Conservation (phyloP, 2,797 vertebrate species). For the Myripristis jacobus region DNA sequence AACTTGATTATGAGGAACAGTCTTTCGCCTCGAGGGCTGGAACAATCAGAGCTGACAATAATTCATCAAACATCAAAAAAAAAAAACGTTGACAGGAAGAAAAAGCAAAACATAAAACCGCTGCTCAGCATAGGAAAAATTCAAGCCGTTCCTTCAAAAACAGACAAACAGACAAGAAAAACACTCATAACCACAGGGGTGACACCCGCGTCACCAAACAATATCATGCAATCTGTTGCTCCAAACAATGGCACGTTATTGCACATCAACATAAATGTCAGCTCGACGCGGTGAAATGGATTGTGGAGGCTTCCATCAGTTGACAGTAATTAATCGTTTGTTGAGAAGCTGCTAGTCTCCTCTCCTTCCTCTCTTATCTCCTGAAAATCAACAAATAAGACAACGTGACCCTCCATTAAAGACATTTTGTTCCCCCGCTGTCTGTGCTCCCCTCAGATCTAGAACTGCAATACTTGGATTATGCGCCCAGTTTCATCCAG, state of each 20-base stretch:
- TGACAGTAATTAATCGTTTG: conserved; percentile 40
- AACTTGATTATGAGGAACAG: conserved; percentile 36
- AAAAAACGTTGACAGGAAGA: neutral
- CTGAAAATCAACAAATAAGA: conserved; percentile 29
- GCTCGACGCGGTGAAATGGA: conserved; percentile 3
- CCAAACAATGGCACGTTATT: conserved; percentile 37
- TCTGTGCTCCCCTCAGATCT: conserved; percentile 19
- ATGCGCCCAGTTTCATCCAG: conserved; percentile 41
- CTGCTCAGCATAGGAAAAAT: conserved; percentile 33
- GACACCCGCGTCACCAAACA: conserved; percentile 42
- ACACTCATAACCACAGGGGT: conserved; percentile 16
- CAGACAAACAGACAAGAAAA: conserved; percentile 27
- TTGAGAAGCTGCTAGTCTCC: conserved; percentile 8
- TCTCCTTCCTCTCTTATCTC: conserved; percentile 6
- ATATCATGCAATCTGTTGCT: conserved; percentile 48
- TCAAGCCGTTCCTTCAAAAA: conserved; percentile 40
- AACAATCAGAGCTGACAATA: conserved; percentile 53
- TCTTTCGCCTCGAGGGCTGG: conserved; percentile 31
- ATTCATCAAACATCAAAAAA: conserved; percentile 51
- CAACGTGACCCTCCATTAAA: conserved; percentile 13
- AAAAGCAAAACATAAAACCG: conserved; percentile 4
- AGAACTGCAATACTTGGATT: conserved; percentile 34
- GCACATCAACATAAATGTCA: conserved; percentile 48
- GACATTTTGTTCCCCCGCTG: conserved; percentile 5
- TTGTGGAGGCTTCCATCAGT: conserved; percentile 20